Percentiles rank a stretch among this genome's conserved stretches.
Evolutionary conservation across 2,113 vertebrate genomes (phyloP).

Genomic region (Coracopsis vasa): DNA sequence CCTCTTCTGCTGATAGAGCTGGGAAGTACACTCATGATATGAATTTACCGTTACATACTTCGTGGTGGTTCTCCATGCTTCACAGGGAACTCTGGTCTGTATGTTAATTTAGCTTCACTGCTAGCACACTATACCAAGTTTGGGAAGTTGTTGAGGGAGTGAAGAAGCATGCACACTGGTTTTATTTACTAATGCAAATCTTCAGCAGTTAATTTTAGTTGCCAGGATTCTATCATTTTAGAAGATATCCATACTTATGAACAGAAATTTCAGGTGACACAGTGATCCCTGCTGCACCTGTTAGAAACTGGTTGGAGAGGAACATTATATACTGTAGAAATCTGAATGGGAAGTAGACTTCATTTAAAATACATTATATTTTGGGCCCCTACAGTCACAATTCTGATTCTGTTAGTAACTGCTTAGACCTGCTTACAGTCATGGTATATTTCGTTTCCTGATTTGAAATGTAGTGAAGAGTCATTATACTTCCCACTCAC

Average conservation of each 20-base stretch:
- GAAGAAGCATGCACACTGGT: neutral
- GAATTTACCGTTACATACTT: neutral
- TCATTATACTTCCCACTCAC: neutral
- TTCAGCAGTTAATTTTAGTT: neutral
- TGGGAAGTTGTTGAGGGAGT: neutral
- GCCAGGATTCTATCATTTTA: neutral
- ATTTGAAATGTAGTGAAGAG: neutral
- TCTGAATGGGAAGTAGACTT: neutral
- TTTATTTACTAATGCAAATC: neutral
- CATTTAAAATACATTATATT: neutral
- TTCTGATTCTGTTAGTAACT: neutral
- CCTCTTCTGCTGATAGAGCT: neutral
- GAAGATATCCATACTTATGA: rapidly evolving
- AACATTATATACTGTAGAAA: neutral
- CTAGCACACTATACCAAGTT: rapidly evolving
- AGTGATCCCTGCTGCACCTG: neutral
- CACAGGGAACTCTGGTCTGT: neutral
- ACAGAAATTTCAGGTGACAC: neutral
- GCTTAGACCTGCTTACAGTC: neutral
- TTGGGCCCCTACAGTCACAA: neutral
- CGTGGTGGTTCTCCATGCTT: neutral
- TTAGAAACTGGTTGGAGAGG: neutral
- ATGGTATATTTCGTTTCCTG: neutral
- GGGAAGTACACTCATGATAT: neutral
- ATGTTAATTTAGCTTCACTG: neutral